Conservation (phyloP, 1,140 invertebrate species). For the Diachasma alloeum region DNA sequence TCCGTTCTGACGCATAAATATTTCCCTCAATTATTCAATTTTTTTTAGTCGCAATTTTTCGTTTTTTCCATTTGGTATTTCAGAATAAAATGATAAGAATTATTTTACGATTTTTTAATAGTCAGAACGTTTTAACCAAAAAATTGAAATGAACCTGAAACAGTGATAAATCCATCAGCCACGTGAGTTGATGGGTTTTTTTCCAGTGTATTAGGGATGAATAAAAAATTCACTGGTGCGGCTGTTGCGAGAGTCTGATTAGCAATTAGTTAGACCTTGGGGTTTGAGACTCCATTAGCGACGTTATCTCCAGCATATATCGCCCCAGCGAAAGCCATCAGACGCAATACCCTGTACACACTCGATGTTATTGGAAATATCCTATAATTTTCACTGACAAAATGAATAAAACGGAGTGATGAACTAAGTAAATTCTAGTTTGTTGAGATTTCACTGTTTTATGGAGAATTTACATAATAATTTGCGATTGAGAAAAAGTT, state of each 20-base stretch:
- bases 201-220: not conserved
- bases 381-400: not conserved
- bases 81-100: not conserved
- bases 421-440: not conserved
- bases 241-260: not conserved
- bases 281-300: conserved; percentile 2
- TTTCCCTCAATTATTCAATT: too few species aligned
- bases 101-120: not conserved
- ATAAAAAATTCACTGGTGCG: not conserved
- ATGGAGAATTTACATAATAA: not conserved
- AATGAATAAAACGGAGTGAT: not conserved
- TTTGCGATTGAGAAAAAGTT: not conserved
- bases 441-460: not conserved
- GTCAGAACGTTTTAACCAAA: not conserved
- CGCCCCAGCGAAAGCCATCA: not conserved
- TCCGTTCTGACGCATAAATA: too few species aligned
- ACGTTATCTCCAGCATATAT: not conserved
- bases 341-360: not conserved
- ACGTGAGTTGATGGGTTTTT: not conserved
- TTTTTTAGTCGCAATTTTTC: too few species aligned
- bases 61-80: too few species aligned
- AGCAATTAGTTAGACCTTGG: conserved; percentile 5
- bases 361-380: not conserved
- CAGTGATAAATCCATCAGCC: not conserved
- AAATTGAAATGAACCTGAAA: not conserved